Conservation (phyloP, 2,797 vertebrate species). For the Limosa lapponica region DNA sequence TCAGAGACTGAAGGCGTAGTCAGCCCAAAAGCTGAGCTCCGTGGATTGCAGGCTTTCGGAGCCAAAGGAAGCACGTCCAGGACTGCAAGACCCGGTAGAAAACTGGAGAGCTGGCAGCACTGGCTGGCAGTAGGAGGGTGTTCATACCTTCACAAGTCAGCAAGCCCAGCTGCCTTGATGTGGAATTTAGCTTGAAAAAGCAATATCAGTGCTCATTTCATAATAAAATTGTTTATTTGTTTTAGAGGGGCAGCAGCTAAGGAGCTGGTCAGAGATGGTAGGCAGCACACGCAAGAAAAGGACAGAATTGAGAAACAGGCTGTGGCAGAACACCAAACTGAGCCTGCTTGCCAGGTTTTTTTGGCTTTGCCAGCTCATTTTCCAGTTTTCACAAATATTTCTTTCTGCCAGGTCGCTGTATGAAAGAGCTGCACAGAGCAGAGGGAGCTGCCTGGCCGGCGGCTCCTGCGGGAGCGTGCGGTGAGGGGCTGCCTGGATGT, state of each 20-base stretch:
- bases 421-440: conserved; percentile 1
- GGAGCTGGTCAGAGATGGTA: background rate
- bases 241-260: conserved; percentile 10
- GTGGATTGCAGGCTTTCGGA: background rate
- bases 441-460: background rate
- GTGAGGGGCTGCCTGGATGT: fast-evolving
- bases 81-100: background rate
- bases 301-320: conserved; percentile 14
- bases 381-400: conserved; percentile 16
- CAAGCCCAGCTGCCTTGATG: background rate
- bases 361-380: conserved; percentile 26
- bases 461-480: background rate
- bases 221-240: conserved; percentile 50
- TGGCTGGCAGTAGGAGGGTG: fast-evolving
- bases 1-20: background rate
- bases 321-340: background rate
- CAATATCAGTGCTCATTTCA: background rate
- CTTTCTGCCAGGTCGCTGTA: background rate
- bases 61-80: background rate
- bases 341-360: background rate
- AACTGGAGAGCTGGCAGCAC: background rate
- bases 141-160: background rate
- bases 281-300: background rate
- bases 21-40: background rate
- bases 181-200: conserved; percentile 16